Percentiles rank a stretch among this genome's conserved stretches.
phyloP scores from a whole-genome alignment of 2,797 vertebrate species.

The Lepilemur ruficaudatus region DNA sequence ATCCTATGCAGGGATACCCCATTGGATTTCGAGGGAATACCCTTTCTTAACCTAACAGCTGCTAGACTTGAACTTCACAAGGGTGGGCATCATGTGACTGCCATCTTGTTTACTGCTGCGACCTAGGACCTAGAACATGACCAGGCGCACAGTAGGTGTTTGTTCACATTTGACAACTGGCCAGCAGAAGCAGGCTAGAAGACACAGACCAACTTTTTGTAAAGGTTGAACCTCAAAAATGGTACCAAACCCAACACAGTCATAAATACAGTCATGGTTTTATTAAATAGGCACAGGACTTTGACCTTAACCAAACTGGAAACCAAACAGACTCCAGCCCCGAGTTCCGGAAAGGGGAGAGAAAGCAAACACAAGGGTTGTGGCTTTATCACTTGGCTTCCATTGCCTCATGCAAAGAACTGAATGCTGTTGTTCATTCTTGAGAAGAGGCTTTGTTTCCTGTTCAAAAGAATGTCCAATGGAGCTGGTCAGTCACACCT shows the following conservation, averaged over 20 bases:
- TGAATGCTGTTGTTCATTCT: neutral
- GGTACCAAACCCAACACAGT: neutral
- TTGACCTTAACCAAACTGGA: neutral
- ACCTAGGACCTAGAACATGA: neutral
- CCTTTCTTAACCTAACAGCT: neutral
- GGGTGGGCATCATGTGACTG: neutral
- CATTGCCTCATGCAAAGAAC: neutral
- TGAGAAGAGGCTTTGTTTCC: conserved; percentile 35
- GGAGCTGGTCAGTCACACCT: conserved; percentile 85
- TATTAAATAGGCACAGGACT: neutral
- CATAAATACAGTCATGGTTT: neutral
- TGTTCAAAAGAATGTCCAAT: neutral
- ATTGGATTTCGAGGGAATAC: neutral
- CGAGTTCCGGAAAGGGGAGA: neutral
- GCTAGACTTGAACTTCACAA: neutral
- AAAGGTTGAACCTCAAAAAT: neutral
- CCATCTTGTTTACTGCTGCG: neutral
- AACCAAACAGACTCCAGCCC: neutral
- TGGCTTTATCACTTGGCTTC: neutral
- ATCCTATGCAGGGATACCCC: too few relatives aligned
- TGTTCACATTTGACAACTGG: neutral
- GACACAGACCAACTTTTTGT: neutral
- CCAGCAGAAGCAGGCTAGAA: neutral
- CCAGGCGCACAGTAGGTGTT: neutral
- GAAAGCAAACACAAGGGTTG: conserved; percentile 25